Percentiles rank a stretch among this genome's conserved stretches.
These are phyloP conservation scores for Drosophila buzzatii DNA, from an alignment of 2,888 invertebrate species.

Conservation along the genomic window DNA sequence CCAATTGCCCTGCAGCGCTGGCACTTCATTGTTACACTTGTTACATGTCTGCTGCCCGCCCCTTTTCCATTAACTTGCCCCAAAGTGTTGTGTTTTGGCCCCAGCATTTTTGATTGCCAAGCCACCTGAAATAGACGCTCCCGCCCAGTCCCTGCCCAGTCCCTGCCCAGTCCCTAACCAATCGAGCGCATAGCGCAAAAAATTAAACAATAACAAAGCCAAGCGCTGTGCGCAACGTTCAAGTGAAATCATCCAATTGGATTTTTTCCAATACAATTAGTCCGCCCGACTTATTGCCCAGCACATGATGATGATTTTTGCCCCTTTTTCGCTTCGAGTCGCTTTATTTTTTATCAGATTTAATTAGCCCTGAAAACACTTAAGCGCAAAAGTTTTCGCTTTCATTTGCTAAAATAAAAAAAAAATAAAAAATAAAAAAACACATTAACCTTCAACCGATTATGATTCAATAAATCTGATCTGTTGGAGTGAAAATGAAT, in stretches of 20 bases:
- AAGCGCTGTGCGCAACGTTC: too few relatives aligned
- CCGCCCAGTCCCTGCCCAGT: too few relatives aligned
- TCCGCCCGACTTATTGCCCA: constrained; percentile 56
- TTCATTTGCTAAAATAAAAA: not conserved
- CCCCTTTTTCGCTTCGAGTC: constrained; percentile 11
- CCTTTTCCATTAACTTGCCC: constrained; percentile 28
- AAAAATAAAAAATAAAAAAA: too few relatives aligned
- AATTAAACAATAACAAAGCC: constrained; percentile 72
- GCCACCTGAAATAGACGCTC: constrained; percentile 29
- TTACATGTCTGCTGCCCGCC: constrained; percentile 24
- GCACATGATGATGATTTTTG: not conserved
- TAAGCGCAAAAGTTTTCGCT: not conserved
- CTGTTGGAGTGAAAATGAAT: not conserved
- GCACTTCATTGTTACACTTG: constrained; percentile 75
- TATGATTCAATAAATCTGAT: not conserved
- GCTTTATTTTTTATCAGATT: constrained; percentile 40
- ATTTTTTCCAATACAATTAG: constrained; percentile 56
- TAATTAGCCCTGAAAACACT: constrained; percentile 63
- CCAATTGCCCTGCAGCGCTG: constrained; percentile 32
- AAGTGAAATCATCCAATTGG: not conserved
- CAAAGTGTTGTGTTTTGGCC: constrained; percentile 50
- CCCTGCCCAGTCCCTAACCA: constrained; percentile 19
- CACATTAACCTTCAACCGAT: not conserved
- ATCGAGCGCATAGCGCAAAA: constrained; percentile 68
- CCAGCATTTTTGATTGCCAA: constrained; percentile 59